Evolutionary conservation across 2,113 vertebrate genomes (phyloP).

Genomic region (Acrocephalus kingi): DNA sequence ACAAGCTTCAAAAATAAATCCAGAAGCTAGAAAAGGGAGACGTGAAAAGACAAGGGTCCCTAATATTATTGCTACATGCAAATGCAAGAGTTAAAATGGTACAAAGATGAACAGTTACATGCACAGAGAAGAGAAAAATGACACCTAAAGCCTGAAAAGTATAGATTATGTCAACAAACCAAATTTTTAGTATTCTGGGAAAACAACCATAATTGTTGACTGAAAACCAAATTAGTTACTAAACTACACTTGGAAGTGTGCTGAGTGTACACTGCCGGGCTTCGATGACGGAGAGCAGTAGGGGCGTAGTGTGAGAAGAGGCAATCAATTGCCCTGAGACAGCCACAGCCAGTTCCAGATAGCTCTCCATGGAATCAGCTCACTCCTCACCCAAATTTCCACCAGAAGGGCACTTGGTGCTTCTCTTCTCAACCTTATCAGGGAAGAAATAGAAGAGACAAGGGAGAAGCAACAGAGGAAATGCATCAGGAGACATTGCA

Average conservation of each 20-base stretch:
- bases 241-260: accelerated
- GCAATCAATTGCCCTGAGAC: neutral
- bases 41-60: neutral
- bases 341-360: neutral
- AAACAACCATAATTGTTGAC: neutral
- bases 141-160: neutral
- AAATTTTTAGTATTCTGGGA: neutral
- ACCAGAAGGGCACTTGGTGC: neutral
- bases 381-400: neutral
- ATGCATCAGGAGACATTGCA: neutral
- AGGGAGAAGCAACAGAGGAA: neutral
- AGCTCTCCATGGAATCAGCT: neutral
- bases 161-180: neutral
- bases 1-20: neutral
- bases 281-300: neutral
- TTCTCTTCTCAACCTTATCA: neutral
- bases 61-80: neutral
- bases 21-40: neutral
- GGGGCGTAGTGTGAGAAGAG: accelerated
- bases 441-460: neutral
- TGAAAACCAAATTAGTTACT: neutral
- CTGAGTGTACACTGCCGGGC: accelerated
- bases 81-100: neutral
- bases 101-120: neutral
- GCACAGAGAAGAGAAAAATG: neutral